A percentile compares a stretch with the other conserved stretches of the same genome.
phyloP scores from a whole-genome alignment of 2,888 invertebrate genomes.

The Norana najaformis region DNA sequence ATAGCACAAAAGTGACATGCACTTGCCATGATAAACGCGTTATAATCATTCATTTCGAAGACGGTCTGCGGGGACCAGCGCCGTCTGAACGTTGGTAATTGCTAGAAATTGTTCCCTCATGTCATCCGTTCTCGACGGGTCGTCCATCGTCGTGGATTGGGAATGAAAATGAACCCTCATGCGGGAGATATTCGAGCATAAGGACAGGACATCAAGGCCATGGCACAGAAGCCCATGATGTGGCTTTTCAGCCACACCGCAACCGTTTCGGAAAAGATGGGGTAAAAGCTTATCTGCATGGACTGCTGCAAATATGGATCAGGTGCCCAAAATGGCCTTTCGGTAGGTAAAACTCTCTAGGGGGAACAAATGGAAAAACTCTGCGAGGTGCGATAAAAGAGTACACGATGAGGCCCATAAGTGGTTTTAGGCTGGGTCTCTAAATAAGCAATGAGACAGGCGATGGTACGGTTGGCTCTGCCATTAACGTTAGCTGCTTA shows the following conservation, averaged over 20 bases:
- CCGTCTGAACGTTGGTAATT: no score
- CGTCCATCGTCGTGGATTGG: neutral
- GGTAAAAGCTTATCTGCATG: neutral
- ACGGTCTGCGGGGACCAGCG: neutral
- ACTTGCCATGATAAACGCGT: neutral
- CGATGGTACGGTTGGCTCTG: neutral
- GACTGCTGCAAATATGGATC: neutral
- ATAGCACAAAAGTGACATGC: neutral
- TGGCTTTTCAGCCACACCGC: neutral
- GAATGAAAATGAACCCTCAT: neutral
- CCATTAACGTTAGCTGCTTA: neutral
- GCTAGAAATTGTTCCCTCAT: neutral
- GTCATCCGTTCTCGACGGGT: neutral
- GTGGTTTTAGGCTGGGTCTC: no score
- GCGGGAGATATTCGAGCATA: neutral
- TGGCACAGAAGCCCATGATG: neutral
- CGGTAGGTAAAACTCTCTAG: neutral
- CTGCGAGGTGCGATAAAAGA: neutral
- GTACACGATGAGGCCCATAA: neutral
- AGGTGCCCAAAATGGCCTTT: neutral
- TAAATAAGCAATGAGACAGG: neutral
- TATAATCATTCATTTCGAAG: neutral
- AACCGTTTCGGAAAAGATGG: neutral
- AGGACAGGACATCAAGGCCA: neutral
- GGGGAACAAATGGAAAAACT: neutral